phyloP scores from a whole-genome alignment of 2,888 invertebrate species.

The Noctuana brunneofusca region DNA sequence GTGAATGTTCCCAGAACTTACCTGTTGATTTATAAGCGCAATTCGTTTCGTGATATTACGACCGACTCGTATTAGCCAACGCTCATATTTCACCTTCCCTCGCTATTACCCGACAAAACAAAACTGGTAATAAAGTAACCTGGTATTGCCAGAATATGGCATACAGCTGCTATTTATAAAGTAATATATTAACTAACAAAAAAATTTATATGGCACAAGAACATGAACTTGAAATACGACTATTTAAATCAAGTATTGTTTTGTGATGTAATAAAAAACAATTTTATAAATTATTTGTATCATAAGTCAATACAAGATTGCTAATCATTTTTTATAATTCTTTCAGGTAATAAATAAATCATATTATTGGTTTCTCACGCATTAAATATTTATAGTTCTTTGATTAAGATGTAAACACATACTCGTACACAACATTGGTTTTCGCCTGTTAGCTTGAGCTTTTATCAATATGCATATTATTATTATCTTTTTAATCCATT shows the following conservation, averaged over 20 bases:
- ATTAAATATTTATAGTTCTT: conserved; percentile 1
- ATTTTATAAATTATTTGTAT: no score
- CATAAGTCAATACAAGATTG: no score
- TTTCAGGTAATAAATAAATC: no score
- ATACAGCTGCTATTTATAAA: conserved; percentile 1
- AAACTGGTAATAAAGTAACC: conserved; percentile 16
- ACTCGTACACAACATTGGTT: neutral
- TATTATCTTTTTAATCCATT: neutral
- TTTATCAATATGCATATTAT: neutral
- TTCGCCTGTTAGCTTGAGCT: neutral
- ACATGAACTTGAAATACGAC: no score
- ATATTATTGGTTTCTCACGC: neutral
- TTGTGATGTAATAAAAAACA: no score
- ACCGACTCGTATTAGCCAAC: conserved; percentile 32
- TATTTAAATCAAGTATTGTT: no score
- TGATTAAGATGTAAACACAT: conserved; percentile 5
- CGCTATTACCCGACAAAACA: conserved; percentile 21
- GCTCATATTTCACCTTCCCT: conserved; percentile 32
- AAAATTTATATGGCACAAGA: no score
- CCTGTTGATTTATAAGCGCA: conserved; percentile 43
- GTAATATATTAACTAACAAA: conserved; percentile 2
- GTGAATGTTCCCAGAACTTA: conserved; percentile 59
- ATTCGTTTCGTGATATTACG: conserved; percentile 41
- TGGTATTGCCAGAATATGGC: conserved; percentile 6
- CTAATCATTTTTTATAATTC: no score